phyloP scores from a whole-genome alignment of 2,113 vertebrate genomes.

The Microtus richardsoni region DNA sequence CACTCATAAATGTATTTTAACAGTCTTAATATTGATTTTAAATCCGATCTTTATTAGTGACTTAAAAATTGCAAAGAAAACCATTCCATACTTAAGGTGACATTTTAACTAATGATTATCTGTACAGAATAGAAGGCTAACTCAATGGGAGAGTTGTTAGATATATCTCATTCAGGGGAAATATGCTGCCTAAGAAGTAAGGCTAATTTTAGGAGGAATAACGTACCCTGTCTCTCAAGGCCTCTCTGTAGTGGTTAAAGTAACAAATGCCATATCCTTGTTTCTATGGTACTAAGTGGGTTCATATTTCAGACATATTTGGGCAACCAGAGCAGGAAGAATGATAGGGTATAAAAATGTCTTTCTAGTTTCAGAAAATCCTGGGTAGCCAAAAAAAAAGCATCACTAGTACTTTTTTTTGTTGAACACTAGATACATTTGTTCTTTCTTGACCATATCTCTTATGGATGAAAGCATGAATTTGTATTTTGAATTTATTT shows the following conservation, averaged over 20 bases:
- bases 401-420: background rate
- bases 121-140: background rate
- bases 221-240: background rate
- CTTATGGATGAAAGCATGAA: background rate
- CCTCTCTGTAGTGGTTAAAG: background rate
- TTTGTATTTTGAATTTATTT: constrained; percentile 35
- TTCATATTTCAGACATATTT: background rate
- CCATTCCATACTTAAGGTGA: background rate
- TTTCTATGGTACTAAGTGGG: background rate
- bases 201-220: constrained; percentile 42
- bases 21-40: background rate
- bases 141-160: background rate
- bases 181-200: constrained; percentile 2
- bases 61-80: constrained; percentile 51
- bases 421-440: background rate
- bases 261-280: background rate
- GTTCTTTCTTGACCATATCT: background rate
- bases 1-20: background rate
- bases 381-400: background rate
- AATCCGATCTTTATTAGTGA: background rate
- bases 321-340: background rate
- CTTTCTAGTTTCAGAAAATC: background rate
- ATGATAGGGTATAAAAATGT: background rate
- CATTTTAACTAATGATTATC: constrained; percentile 40
- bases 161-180: constrained; percentile 46